These are phyloP conservation scores for Rhodeus uyekii DNA, from an alignment of 2,797 vertebrate species.

Conservation along the genomic window DNA sequence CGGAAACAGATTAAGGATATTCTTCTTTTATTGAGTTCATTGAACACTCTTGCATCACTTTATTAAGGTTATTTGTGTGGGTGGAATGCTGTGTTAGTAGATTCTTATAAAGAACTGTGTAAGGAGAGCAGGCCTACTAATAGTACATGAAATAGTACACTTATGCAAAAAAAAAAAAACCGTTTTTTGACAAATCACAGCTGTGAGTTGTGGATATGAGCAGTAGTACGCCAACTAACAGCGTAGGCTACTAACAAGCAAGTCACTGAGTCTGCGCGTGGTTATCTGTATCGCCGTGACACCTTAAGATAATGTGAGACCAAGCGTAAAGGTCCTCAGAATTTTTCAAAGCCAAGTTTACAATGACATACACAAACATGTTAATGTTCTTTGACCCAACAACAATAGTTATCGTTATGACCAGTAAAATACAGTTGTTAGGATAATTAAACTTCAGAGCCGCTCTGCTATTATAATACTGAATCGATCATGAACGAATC, in stretches of 20 bases:
- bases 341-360: conserved; percentile 43
- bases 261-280: background rate
- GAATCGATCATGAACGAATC: background rate
- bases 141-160: background rate
- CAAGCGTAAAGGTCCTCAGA: conserved; percentile 40
- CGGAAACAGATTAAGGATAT: background rate
- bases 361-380: background rate
- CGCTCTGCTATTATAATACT: background rate
- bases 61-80: conserved; percentile 3
- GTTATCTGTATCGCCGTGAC: conserved; percentile 32
- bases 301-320: conserved; percentile 29
- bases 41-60: conserved; percentile 20
- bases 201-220: background rate
- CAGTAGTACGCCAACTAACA: too few species aligned
- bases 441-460: background rate
- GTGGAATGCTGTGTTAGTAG: conserved; percentile 2
- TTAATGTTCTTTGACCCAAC: conserved; percentile 17
- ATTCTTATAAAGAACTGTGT: background rate
- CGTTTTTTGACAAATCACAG: background rate
- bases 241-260: background rate
- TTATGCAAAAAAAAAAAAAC: background rate
- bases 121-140: background rate
- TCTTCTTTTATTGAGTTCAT: conserved; percentile 27
- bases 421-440: background rate
- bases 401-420: background rate